Base-by-base conservation (phyloP, 1,140 invertebrate genomes). In the Brachionus koreanus region DNA sequence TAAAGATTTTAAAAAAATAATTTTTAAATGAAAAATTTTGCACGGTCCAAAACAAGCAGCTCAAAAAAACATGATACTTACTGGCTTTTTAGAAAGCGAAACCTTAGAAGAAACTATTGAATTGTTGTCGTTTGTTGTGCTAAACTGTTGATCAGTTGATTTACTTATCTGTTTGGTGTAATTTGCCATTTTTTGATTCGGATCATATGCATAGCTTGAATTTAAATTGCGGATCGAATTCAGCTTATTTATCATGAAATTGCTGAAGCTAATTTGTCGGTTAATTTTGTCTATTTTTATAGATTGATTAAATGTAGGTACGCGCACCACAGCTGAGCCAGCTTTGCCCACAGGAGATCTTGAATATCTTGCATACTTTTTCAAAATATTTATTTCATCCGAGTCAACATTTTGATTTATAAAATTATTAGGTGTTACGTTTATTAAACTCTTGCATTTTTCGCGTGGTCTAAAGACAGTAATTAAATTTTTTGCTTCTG, bases 261-360 rank as follows among this genome's bases (percentile, higher is more conserved):
- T 74, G 39, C 69, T 74, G 1, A 74, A 19, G 29, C 69, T 74
- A 12, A 39, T 74, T 74, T 74, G 69, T 23, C 42, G 29, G 12
- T 43, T 23, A 7, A 69, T 74, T 46, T 74, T 46, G 16, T 46
- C 42, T 4, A 46, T 25, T 74, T 23, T 19, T 46, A 46, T 74
- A 3, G 69, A 46, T 74, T 74, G 69, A 33, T 74, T 74, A 25
- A 74, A 74, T 3, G 69, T 74, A 12, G 37, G 69, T 25, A 74
- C 29, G 13, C 69, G 69, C 1, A 74, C 23, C 19, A 74, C 69
- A 46, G 69, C 42, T 2, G 69, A 74, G 19, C 69, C 69, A 12
- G 42, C 69, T 29, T 74, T 74, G n/a, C 16, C 37, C 13, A 39
- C 65, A 39, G 69, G 69, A 29, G 69, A 74, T 25, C 43, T 74